phyloP scores from a whole-genome alignment of 2,888 invertebrate genomes.

The Andricus curvator region DNA sequence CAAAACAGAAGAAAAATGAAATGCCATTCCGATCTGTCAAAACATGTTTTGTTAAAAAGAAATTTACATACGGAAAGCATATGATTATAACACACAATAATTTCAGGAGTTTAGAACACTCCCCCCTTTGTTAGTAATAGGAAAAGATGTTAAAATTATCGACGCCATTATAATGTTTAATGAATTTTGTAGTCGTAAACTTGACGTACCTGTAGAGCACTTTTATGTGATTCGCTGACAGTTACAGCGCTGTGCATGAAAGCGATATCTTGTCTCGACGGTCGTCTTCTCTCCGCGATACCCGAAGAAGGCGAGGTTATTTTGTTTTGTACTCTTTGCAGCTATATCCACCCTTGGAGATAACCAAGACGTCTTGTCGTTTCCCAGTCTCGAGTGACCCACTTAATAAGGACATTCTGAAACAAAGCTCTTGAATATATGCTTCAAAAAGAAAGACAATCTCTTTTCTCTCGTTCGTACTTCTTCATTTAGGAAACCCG shows the following conservation, averaged over 20 bases:
- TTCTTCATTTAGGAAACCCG: not conserved
- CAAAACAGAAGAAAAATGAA: too few relatives aligned
- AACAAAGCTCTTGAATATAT: conserved; percentile 4
- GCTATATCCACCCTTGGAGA: not conserved
- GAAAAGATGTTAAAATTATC: not conserved
- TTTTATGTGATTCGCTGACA: not conserved
- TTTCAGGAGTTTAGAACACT: too few relatives aligned
- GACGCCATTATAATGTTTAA: not conserved
- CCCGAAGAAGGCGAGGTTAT: not conserved
- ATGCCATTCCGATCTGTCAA: too few relatives aligned
- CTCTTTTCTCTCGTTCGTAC: not conserved
- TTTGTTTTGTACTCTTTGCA: conserved; percentile 18
- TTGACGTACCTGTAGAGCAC: not conserved
- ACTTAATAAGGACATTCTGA: conserved; percentile 23
- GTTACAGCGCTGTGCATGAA: not conserved
- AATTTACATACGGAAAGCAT: too few relatives aligned
- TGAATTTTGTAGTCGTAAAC: conserved; percentile 3
- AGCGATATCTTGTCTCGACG: not conserved
- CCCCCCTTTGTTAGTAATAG: too few relatives aligned
- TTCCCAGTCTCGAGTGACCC: conserved; percentile 15
- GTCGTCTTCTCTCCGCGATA: not conserved
- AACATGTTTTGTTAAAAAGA: too few relatives aligned
- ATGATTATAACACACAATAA: too few relatives aligned
- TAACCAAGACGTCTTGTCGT: conserved; percentile 22
- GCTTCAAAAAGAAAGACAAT: conserved; percentile 3